phyloP scores from a whole-genome alignment of 2,888 invertebrate species.

The Thumatha senex region DNA sequence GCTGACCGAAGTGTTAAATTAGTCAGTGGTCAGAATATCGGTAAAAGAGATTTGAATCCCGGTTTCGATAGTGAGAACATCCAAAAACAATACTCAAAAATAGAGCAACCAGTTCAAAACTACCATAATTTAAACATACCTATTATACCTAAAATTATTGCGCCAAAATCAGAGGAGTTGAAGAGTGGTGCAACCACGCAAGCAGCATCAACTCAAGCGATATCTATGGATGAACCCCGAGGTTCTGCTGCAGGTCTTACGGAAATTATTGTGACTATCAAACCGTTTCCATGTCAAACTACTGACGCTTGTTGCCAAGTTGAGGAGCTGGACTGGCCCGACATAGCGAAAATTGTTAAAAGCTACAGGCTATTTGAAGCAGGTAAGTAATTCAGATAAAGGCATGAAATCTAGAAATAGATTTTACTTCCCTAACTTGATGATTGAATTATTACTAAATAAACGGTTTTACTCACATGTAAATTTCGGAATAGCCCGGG shows the following conservation, averaged over 20 bases:
- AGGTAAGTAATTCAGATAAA: conserved; percentile 58
- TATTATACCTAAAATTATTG: conserved; percentile 67
- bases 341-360: conserved; percentile 73
- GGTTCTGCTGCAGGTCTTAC: conserved; percentile 60
- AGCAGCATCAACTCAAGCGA: conserved; percentile 54
- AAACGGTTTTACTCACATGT: no score
- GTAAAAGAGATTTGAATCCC: conserved; percentile 66
- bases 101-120: conserved; percentile 39
- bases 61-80: conserved; percentile 73
- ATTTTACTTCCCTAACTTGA: no score
- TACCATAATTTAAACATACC: conserved; percentile 70
- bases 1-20: conserved; percentile 73
- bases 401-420: no score
- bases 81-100: conserved; percentile 44
- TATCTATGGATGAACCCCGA: conserved; percentile 73
- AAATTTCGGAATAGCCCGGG: no score
- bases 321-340: conserved; percentile 68
- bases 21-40: conserved; percentile 62
- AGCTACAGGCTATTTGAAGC: conserved; percentile 79
- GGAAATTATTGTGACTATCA: conserved; percentile 38
- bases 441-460: no score
- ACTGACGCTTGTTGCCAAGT: conserved; percentile 57
- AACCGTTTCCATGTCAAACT: conserved; percentile 19
- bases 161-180: conserved; percentile 58
- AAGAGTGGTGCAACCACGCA: conserved; percentile 6